Base-by-base conservation (phyloP, 2,113 vertebrate species). In the Emydura subglobosa region DNA sequence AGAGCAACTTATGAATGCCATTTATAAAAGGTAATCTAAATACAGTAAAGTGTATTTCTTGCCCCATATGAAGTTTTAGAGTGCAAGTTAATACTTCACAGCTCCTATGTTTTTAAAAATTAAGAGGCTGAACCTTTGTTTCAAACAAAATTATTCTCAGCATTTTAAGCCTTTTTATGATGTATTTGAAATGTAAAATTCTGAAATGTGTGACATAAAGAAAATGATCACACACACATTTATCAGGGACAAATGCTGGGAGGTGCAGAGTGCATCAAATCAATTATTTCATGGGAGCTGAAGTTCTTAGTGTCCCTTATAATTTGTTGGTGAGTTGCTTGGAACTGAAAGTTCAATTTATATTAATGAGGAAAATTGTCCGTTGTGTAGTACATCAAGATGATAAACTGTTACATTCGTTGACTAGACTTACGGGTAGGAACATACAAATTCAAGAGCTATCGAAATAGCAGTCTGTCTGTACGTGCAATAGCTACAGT, bases 21-120 rank as follows among this genome's bases (percentile, higher is more conserved):
- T 94, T 97, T 94, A 92, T 91, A 93, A 82, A 96, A 91, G 89
- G 76, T 93, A 96, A 95, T 95, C 81, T 89, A 92, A 92, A n/a
- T n/a, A n/a, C n/a, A n/a, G n/a, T n/a, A n/a, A 95, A 81, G 59
- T 76, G 83, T 93, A 95, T 94, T 88, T 97, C 72, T 95, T 89
- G 79, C 55, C 76, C 39, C 85, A 51, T 91, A 47, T 91, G 68
- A 65, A 85, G 29, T 81, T 94, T 22, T 17, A 24, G 81, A 83
- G 51, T 68, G 6, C 59, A 80, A 34, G 88, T 42, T 61, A 95
- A 88, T 68, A 49, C 82, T 95, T 94, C 49, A 8, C 81, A 87
- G 54, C 57, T 50, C 89, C 74, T 49, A 83, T 57, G 80, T 86
- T 91, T 91, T 93, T 90, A 87, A 85, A 79, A 80, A 34, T 93